Percentiles rank a stretch among this genome's conserved stretches.
Evolutionary conservation across 2,113 vertebrate genomes (phyloP).

Genomic region (Lepus europaeus): DNA sequence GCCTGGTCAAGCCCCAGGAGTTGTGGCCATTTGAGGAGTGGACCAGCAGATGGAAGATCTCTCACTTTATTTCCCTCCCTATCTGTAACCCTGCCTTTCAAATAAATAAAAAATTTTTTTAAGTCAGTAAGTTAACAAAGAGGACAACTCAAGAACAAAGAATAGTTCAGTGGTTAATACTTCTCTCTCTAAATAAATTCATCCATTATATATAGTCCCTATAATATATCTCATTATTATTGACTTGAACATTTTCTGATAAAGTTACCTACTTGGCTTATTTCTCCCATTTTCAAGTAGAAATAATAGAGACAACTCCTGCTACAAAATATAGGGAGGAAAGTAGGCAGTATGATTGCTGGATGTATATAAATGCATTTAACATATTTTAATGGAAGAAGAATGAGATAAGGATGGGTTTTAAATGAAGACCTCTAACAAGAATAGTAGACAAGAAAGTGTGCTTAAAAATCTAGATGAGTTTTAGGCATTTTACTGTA

Average conservation of each 20-base stretch:
- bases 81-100: too few species aligned
- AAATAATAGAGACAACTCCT: background rate
- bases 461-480: background rate
- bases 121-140: background rate
- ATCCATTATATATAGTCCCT: background rate
- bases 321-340: background rate
- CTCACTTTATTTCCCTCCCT: too few species aligned
- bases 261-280: background rate
- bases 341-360: background rate
- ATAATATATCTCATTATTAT: background rate
- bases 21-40: too few species aligned
- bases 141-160: background rate
- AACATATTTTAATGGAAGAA: background rate
- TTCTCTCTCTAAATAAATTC: background rate
- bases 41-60: too few species aligned
- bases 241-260: background rate
- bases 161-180: background rate
- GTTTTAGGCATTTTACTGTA: background rate
- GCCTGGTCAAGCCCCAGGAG: too few species aligned
- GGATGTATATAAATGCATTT: background rate
- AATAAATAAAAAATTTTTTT: too few species aligned
- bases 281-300: background rate
- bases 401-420: background rate
- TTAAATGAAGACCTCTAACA: background rate
- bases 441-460: background rate